These are phyloP conservation scores for Monopis laevigella DNA, from an alignment of 2,888 invertebrate species.

Conservation along the genomic window DNA sequence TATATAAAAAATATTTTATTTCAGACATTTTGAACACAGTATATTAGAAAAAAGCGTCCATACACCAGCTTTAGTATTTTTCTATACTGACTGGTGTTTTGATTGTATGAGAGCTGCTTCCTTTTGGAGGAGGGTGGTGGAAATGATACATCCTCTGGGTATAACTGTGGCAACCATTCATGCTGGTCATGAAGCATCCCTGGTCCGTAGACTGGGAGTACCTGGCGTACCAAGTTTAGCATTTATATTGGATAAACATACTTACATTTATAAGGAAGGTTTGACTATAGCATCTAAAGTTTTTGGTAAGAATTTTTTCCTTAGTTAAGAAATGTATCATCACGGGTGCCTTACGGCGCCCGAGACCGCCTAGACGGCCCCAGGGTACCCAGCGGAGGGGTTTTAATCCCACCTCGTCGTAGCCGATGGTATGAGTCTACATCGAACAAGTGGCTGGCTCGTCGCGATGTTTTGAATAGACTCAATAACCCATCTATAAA, in stretches of 20 bases:
- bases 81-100: constrained; percentile 96
- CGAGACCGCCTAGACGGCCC: too few relatives aligned
- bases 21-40: constrained; percentile 86
- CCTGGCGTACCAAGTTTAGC: constrained; percentile 84
- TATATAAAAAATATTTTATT: too few relatives aligned
- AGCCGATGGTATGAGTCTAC: too few relatives aligned
- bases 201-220: constrained; percentile 82
- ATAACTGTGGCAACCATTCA: constrained; percentile 85
- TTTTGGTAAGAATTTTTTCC: constrained; percentile 80
- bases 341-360: too few relatives aligned
- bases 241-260: constrained; percentile 83
- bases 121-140: constrained; percentile 84
- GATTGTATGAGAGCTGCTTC: constrained; percentile 90
- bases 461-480: too few relatives aligned
- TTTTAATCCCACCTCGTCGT: too few relatives aligned
- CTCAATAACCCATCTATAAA: too few relatives aligned
- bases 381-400: too few relatives aligned
- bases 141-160: constrained; percentile 87
- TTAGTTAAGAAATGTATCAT: too few relatives aligned
- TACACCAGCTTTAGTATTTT: constrained; percentile 86
- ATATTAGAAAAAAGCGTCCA: constrained; percentile 84
- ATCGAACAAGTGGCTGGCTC: too few relatives aligned
- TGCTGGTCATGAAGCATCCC: constrained; percentile 80
- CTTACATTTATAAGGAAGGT: constrained; percentile 86
- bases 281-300: constrained; percentile 81